These are phyloP conservation scores for Oncorhynchus masou DNA, from an alignment of 2,113 vertebrate genomes.

Conservation along the genomic window DNA sequence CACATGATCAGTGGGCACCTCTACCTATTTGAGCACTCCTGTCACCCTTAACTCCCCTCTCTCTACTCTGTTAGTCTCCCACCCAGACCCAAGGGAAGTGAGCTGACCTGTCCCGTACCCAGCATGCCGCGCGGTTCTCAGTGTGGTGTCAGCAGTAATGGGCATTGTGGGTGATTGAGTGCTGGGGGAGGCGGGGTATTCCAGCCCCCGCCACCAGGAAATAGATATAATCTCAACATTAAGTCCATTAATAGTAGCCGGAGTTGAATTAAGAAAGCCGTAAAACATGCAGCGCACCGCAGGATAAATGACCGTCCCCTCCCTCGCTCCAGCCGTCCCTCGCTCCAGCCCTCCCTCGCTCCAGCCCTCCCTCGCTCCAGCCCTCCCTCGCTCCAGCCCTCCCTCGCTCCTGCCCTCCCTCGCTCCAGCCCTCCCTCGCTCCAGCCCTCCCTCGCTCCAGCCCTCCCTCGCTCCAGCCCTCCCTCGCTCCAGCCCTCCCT, in stretches of 20 bases:
- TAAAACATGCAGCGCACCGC: slow-evolving; percentile 79
- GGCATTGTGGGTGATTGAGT: slow-evolving; percentile 85
- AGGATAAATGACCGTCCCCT: slow-evolving; percentile 77
- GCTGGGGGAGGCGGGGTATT: slow-evolving; percentile 77
- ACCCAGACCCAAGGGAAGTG: slow-evolving; percentile 62
- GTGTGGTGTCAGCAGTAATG: slow-evolving; percentile 81
- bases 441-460: too few species aligned
- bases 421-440: not conserved
- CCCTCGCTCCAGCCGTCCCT: too few species aligned
- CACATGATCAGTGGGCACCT: not conserved
- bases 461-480: too few species aligned
- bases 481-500: too few species aligned
- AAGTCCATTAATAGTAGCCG: slow-evolving; percentile 97
- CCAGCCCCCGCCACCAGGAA: slow-evolving; percentile 85
- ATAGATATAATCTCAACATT: slow-evolving; percentile 98
- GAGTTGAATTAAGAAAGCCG: slow-evolving; percentile 94
- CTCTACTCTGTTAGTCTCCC: slow-evolving; percentile 54
- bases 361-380: slow-evolving; percentile 29
- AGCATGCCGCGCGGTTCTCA: slow-evolving; percentile 74
- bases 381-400: slow-evolving; percentile 15
- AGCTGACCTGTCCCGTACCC: slow-evolving; percentile 74
- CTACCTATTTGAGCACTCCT: not conserved
- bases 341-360: too few species aligned
- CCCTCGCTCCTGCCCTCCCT: slow-evolving; percentile 18
- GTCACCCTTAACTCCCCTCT: not conserved